Evolutionary conservation across 2,113 vertebrate genomes (phyloP).

Genomic region (Perca schrenkii): DNA sequence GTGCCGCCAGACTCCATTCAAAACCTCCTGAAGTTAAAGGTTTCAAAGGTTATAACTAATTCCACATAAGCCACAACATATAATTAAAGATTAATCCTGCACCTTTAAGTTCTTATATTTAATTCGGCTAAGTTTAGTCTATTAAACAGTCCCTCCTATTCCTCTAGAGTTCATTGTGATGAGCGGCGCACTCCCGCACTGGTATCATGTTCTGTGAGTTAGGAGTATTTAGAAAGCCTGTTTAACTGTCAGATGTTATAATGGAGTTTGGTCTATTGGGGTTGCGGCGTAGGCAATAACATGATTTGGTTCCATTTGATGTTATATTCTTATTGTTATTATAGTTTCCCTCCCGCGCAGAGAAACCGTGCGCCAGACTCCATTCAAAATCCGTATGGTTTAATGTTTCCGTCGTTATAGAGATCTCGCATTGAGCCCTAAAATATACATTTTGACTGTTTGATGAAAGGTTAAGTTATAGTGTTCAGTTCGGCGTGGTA

Average conservation of each 20-base stretch:
- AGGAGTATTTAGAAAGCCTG: not conserved
- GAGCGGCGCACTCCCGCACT: no score
- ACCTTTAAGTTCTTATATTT: not conserved
- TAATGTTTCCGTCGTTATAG: not conserved
- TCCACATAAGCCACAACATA: rapidly evolving
- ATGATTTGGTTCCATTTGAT: no score
- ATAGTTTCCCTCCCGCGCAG: no score
- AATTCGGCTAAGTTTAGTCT: not conserved
- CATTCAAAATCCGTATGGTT: not conserved
- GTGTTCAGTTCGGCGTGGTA: not conserved
- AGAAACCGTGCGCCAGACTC: no score
- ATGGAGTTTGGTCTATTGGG: not conserved
- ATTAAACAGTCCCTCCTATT: no score
- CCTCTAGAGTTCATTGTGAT: no score
- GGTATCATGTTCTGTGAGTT: no score
- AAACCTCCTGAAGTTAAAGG: rapidly evolving
- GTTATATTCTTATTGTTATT: no score
- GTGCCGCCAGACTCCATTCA: not conserved
- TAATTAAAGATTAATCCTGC: not conserved
- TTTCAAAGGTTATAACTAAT: not conserved
- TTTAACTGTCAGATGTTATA: not conserved
- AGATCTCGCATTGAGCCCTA: no score
- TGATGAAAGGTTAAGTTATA: not conserved
- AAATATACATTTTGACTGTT: not conserved
- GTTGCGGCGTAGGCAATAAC: no score